Evolutionary conservation across 2,888 invertebrate genomes (phyloP), one percentile per base, ranked within the genome.

Genomic region (Cylloceria caligata): DNA sequence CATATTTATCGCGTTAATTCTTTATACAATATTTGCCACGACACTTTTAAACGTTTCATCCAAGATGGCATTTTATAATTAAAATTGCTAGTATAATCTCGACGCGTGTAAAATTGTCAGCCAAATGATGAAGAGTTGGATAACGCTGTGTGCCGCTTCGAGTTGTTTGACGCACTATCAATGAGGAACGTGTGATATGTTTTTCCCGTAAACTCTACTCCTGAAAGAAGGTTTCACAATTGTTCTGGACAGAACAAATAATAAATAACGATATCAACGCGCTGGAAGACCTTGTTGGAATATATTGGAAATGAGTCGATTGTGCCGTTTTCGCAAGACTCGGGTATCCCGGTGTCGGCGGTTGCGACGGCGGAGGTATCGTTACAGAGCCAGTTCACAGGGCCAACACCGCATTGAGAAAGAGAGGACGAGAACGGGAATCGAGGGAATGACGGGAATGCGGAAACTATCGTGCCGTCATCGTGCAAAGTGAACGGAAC

Each of bases 401-500:
- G 16, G 13, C 52, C 36, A 36, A 52, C 24, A 57, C 42, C 42
- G 57, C n/a, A 42, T 21, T 16, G 47, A 67, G 47, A 30, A 45
- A 6, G n/a, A 19, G 42, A 2, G 45, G 60, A 45, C 47, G 81
- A 81, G 65, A n/a, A n/a, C n/a, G n/a, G 73, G 64, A 73, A 49
- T 68, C 42, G 71, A 34, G 68, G 24, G 24, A 77, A 52, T 77
- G 76, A 79, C 60, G 69, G 67, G 74, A 79, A 79, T 79, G 79
- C 72, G 62, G 67, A 79, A 60, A 72, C 49, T 82, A 79, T 82
- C 78, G 55, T 67, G 71, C 52, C 36, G 72, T 75, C 71, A 67
- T 75, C 67, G 62, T 68, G 82, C 79, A 79, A 67, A 75, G 82
- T 72, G 72, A 71, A 79, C 77, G 79, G 71, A 72, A 72, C 67